Conservation (phyloP, 1,140 invertebrate species). For the Listronotus oregonensis region DNA sequence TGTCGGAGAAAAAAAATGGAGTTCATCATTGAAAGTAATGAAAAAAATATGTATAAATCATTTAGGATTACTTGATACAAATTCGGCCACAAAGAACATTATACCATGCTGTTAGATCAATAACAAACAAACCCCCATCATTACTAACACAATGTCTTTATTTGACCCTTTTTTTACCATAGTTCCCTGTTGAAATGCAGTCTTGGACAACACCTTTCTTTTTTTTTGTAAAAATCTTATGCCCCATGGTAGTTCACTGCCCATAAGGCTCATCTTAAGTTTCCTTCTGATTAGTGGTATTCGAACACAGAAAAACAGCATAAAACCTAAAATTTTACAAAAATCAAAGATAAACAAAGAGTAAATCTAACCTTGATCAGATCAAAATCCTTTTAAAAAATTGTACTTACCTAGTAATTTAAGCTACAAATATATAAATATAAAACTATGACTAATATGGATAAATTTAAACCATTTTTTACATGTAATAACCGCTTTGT, state of each 20-base stretch:
- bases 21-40: no score
- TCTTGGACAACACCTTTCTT: slow-evolving; percentile 59
- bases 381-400: neutral
- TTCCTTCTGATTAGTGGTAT: slow-evolving; percentile 13
- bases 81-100: no score
- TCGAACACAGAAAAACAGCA: slow-evolving; percentile 11
- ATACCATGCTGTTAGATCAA: no score
- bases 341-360: slow-evolving; percentile 1
- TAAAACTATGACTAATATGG: neutral
- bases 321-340: slow-evolving; percentile 4
- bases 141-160: no score
- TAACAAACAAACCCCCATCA: no score
- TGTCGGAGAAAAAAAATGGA: no score
- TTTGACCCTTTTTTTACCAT: slow-evolving; percentile 63
- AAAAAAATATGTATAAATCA: no score
- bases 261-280: slow-evolving; percentile 32
- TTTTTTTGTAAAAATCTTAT: slow-evolving; percentile 60
- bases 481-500: neutral
- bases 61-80: no score
- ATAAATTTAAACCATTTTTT: neutral
- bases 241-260: slow-evolving; percentile 62
- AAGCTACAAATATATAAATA: neutral
- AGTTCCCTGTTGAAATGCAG: slow-evolving; percentile 63
- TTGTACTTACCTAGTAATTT: neutral
- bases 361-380: slow-evolving; percentile 1